Evolutionary conservation across 2,888 invertebrate genomes (phyloP).

Genomic region (Drepana falcataria): DNA sequence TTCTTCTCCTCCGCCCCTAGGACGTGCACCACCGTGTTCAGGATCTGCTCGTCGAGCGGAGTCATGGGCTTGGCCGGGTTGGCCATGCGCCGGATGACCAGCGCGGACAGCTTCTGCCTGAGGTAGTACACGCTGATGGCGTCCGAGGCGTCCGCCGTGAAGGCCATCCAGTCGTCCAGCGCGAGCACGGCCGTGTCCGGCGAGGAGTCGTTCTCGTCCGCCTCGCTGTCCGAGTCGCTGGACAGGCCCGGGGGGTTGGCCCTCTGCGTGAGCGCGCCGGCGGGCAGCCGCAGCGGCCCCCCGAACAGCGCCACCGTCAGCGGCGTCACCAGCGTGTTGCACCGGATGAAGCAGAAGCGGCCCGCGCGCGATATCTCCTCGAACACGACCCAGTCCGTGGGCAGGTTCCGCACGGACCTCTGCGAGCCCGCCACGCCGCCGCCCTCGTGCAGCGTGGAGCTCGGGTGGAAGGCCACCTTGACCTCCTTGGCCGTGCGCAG

Average conservation of each 20-base stretch:
- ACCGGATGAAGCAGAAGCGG: slow-evolving; percentile 84
- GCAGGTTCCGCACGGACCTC: slow-evolving; percentile 66
- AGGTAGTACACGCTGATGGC: slow-evolving; percentile 82
- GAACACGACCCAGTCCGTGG: slow-evolving; percentile 91
- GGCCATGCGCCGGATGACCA: slow-evolving; percentile 81
- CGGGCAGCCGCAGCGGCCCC: slow-evolving; percentile 82
- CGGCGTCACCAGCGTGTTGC: slow-evolving; percentile 89
- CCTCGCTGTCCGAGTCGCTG: slow-evolving; percentile 69
- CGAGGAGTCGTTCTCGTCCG: slow-evolving; percentile 53
- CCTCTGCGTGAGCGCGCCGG: slow-evolving; percentile 60
- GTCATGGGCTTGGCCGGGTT: slow-evolving; percentile 78
- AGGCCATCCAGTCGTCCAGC: slow-evolving; percentile 87
- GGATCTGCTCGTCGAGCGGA: slow-evolving; percentile 82
- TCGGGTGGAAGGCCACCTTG: slow-evolving; percentile 74
- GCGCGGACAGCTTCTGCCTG: slow-evolving; percentile 84
- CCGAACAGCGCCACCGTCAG: slow-evolving; percentile 88
- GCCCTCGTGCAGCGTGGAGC: slow-evolving; percentile 81
- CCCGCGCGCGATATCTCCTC: slow-evolving; percentile 89
- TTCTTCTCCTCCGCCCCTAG: slow-evolving; percentile 85
- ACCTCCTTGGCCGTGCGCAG: slow-evolving; percentile 82
- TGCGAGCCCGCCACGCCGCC: slow-evolving; percentile 60
- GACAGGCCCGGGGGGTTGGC: slow-evolving; percentile 68
- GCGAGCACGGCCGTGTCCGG: slow-evolving; percentile 72
- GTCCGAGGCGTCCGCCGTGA: slow-evolving; percentile 82
- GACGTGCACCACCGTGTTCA: slow-evolving; percentile 82